These are phyloP conservation scores for Xyrauchen texanus DNA, from an alignment of 2,113 vertebrate species.

Conservation along the genomic window DNA sequence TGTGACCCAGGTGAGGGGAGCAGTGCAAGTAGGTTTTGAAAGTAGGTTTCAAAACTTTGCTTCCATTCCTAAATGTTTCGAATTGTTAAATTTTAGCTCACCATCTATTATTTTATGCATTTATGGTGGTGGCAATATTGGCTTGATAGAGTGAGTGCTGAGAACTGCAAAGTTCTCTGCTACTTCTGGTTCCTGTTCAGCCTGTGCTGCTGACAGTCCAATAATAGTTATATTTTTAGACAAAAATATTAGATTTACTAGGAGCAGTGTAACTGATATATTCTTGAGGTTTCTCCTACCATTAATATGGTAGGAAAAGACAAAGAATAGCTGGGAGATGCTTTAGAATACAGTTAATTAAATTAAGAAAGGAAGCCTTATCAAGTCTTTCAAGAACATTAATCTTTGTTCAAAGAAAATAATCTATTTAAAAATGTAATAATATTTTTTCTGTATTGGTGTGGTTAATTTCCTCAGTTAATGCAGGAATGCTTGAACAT, in stretches of 20 bases:
- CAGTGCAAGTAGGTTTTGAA: conserved; percentile 57
- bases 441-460: neutral
- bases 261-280: neutral
- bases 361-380: neutral
- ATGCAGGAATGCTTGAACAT: neutral
- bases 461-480: neutral
- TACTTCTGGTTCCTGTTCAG: conserved; percentile 54
- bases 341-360: neutral
- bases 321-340: neutral
- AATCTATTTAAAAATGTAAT: neutral
- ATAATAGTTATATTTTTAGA: conserved; percentile 23
- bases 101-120: conserved; percentile 50
- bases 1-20: conserved; percentile 62
- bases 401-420: conserved; percentile 10
- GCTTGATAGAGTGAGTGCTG: conserved; percentile 45
- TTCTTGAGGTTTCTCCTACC: neutral
- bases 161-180: conserved; percentile 46
- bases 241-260: neutral
- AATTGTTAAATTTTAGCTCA: conserved; percentile 58
- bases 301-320: neutral
- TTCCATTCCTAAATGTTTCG: conserved; percentile 58
- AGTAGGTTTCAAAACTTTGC: conserved; percentile 68
- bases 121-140: conserved; percentile 53
- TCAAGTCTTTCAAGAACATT: neutral
- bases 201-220: conserved; percentile 21